Evolutionary conservation across 2,797 vertebrate species (phyloP), one percentile per base, ranked within the genome.

Genomic region (Phoebastria nigripes): DNA sequence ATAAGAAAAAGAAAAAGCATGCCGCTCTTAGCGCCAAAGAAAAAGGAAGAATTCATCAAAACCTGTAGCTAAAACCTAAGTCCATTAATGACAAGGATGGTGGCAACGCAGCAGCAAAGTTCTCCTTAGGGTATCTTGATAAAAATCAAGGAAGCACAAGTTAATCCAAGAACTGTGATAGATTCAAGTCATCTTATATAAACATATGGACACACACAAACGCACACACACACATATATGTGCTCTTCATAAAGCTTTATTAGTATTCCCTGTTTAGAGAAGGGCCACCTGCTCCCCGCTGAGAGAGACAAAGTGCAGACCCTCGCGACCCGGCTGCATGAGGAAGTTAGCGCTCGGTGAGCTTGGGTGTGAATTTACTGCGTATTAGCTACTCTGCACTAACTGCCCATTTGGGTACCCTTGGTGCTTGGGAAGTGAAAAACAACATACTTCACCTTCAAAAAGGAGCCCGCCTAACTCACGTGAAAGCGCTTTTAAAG

Each of bases 221-320:
- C n/a, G 49, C 31, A 49, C 70, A 62, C 10, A 4, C 47, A 39
- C 54, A 67, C 9, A 16, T 35, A 22, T 26, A 70, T 22, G 46
- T 70, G 37, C 42, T 29, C 87, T 81, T 85, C 82, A 6, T 47
- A 56, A 88, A 56, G 59, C 82, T 86, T 76, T 93, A 62, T 58
- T 91, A 84, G 78, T 21, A 52, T 28, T 72, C 69, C 47, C 47
- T 35, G 51, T 35, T 86, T 69, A 88, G 81, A 96, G 86, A 65
- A 94, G 72, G 74, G 74, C 81, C 94, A 85, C 94, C 94, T 96
- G 96, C 79, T 96, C 41, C 86, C 74, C 70, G 71, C 83, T 21
- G 72, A 85, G 78, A 74, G 33, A 95, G 90, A 93, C 65, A 44
- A 94, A 96, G 87, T 49, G 89, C 92, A 96, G 95, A 94, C 70